Evolutionary conservation across 2,113 vertebrate genomes (phyloP).

Genomic region (Uria lomvia): DNA sequence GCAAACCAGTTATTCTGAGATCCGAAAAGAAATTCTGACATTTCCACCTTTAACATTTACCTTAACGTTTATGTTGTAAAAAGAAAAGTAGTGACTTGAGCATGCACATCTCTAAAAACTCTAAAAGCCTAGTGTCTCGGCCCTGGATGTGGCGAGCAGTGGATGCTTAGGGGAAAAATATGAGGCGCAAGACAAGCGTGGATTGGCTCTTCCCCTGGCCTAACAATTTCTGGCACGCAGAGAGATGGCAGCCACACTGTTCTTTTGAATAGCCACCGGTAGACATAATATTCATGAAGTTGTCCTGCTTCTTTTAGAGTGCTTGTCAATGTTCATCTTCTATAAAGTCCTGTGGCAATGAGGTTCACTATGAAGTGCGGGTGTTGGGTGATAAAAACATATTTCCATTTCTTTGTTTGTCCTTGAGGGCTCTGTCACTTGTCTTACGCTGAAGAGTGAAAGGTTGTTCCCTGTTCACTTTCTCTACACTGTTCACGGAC

Average conservation of each 20-base stretch:
- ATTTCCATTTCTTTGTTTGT: not conserved
- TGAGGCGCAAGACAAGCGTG: not conserved
- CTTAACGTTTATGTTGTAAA: not conserved
- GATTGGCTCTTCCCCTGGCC: not conserved
- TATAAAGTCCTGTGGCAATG: not conserved
- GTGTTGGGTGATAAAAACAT: not conserved
- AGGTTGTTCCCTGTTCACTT: not conserved
- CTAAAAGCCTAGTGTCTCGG: not conserved
- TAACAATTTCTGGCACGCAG: not conserved
- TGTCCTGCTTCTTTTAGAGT: not conserved
- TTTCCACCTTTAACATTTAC: constrained; percentile 44
- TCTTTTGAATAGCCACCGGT: not conserved
- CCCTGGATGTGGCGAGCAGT: not conserved
- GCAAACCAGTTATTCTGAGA: constrained; percentile 32
- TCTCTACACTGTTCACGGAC: not conserved
- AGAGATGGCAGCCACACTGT: rapidly evolving
- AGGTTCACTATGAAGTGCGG: not conserved
- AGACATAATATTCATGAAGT: not conserved
- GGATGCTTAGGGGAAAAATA: not conserved
- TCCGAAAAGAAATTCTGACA: constrained; percentile 43
- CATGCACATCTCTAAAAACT: not conserved
- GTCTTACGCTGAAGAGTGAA: not conserved
- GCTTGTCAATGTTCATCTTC: not conserved
- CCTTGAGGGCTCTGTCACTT: not conserved
- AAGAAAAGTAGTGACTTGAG: not conserved